A percentile compares a stretch with the other conserved stretches of the same genome.
Conservation (phyloP, 2,113 vertebrate species). For the Bombycilla garrulus region DNA sequence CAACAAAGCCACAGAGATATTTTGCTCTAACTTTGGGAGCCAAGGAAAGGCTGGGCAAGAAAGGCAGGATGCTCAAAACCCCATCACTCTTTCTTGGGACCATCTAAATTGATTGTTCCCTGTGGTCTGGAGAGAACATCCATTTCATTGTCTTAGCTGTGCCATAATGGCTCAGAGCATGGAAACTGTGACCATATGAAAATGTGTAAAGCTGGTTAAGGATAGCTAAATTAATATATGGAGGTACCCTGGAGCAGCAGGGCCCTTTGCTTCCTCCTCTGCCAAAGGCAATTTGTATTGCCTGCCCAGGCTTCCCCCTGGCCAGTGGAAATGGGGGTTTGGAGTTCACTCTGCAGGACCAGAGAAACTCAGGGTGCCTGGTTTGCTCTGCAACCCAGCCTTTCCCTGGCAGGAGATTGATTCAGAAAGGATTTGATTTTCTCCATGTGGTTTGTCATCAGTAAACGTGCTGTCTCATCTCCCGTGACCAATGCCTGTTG, state of each 20-base stretch:
- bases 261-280: background rate
- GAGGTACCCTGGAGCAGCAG: background rate
- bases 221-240: background rate
- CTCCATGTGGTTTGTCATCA: background rate
- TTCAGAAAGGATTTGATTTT: background rate
- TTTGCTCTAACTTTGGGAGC: background rate
- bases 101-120: background rate
- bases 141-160: background rate
- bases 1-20: background rate
- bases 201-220: background rate
- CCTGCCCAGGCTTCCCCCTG: background rate
- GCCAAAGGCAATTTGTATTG: background rate
- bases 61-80: background rate
- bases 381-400: background rate
- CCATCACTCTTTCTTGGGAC: background rate
- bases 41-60: background rate
- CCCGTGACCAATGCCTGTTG: accelerated
- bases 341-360: background rate
- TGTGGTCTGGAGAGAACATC: background rate
- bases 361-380: background rate
- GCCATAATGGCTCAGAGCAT: accelerated
- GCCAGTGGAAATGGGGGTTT: accelerated
- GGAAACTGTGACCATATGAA: background rate
- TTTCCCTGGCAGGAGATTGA: background rate
- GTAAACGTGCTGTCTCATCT: background rate